Base-by-base conservation (phyloP, 2,888 invertebrate genomes). In the Apamea sordens region DNA sequence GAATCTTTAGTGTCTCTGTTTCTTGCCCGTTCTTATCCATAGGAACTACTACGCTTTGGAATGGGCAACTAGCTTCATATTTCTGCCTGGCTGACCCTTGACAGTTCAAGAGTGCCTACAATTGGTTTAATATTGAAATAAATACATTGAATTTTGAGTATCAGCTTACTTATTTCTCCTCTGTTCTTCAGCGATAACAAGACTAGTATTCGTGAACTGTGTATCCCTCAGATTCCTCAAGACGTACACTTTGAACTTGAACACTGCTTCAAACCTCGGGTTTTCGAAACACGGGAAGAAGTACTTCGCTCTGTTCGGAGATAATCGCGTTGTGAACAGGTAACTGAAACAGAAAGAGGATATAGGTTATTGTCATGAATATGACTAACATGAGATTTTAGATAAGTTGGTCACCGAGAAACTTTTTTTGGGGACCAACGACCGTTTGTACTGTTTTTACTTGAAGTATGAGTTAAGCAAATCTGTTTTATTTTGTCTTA, bases 231-330 rank as follows among this genome's bases (percentile, higher is more conserved):
- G 76, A 0, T 89, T 85, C 0, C 93, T 91, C 8, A 91, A 73
- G 15, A 93, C 84, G 63, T 92, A 92, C 5, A 96, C 95, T 65
- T 90, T 93, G 86, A 97, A 94, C 82, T 95, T 95, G 91, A 94
- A 96, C 0, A 94, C 94, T 0, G 98, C 98, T 94, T 98, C 98
- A 89, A 98, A 97, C 44, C 97, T 97, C 0, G 98, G 98, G 90
- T 98, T 98, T 89, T 98, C 98, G 92, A 98, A 98, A 89, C 98
- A 98, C 0, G 98, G 98, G 91, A 98, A 98, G 80, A 98, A 98
- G 82, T 96, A 95, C 81, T 98, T 97, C 0, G 98, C 98, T 84
- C 95, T 97, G 82, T 97, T 95, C 0, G 98, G 97, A 71, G 97
- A 97, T 24, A 98, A 96, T 11, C 98, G 97, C 0, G 98, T 98